Percentiles rank a stretch among this genome's conserved stretches.
These are phyloP conservation scores for Eudemis profundana DNA, from an alignment of 2,888 invertebrate genomes.

Conservation along the genomic window DNA sequence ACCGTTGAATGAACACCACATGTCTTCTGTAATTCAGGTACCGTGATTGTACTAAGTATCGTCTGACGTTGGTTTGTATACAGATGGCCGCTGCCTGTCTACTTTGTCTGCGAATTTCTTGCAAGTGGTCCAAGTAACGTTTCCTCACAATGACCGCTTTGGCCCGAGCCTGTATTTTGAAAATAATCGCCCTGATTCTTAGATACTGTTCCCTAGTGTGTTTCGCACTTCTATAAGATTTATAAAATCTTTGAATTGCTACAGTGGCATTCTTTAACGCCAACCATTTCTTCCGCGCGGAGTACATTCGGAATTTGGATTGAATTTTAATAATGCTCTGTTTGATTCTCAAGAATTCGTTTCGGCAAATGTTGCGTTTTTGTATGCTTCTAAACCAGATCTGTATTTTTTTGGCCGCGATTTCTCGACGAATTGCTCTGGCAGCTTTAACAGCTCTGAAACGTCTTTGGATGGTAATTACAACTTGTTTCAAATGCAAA, in stretches of 20 bases:
- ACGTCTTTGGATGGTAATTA: slow-evolving; percentile 67
- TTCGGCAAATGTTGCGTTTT: slow-evolving; percentile 59
- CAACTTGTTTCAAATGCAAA: slow-evolving; percentile 56
- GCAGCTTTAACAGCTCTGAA: slow-evolving; percentile 62
- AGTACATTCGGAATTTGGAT: slow-evolving; percentile 66
- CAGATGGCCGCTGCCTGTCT: slow-evolving; percentile 62
- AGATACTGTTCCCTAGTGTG: slow-evolving; percentile 54
- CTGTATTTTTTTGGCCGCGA: slow-evolving; percentile 70
- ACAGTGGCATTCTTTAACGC: slow-evolving; percentile 56
- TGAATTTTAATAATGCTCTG: slow-evolving; percentile 66
- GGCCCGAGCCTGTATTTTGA: slow-evolving; percentile 60
- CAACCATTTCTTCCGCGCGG: slow-evolving; percentile 57
- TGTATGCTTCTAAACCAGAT: slow-evolving; percentile 66
- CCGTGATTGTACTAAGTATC: slow-evolving; percentile 62
- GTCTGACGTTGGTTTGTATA: slow-evolving; percentile 69
- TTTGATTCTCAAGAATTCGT: slow-evolving; percentile 59
- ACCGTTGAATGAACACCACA: slow-evolving; percentile 66
- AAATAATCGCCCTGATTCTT: slow-evolving; percentile 47
- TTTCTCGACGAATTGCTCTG: slow-evolving; percentile 51
- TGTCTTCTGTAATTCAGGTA: slow-evolving; percentile 61
- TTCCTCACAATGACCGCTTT: slow-evolving; percentile 62
- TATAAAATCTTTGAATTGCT: slow-evolving; percentile 72
- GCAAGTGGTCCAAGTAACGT: slow-evolving; percentile 54
- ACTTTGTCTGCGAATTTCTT: slow-evolving; percentile 53
- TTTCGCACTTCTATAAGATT: slow-evolving; percentile 61